These are phyloP conservation scores for Thecocarcelia acutangulata DNA, from an alignment of 2,888 invertebrate genomes.

Conservation along the genomic window DNA sequence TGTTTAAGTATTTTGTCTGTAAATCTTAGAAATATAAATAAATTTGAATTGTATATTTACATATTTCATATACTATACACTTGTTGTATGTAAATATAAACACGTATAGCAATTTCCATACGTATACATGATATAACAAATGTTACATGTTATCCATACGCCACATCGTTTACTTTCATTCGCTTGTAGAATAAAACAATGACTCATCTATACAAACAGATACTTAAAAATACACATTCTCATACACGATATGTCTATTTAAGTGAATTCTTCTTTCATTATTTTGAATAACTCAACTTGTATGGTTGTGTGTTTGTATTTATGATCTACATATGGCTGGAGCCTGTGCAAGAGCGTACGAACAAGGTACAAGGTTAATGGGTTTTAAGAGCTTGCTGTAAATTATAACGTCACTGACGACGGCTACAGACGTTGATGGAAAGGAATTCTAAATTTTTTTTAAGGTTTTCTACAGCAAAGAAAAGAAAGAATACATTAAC, in stretches of 20 bases:
- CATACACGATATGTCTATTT: constrained; percentile 21
- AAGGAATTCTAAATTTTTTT: constrained; percentile 13
- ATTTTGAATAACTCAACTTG: no score
- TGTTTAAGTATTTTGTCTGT: neutral
- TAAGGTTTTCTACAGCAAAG: neutral
- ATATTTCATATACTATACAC: neutral
- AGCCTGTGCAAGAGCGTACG: neutral
- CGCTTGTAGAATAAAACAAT: neutral
- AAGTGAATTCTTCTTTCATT: constrained; percentile 18
- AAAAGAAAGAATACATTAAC: constrained; percentile 12
- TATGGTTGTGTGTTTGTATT: neutral
- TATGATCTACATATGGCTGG: neutral
- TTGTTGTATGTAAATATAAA: no score
- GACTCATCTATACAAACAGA: neutral
- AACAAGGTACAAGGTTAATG: constrained; percentile 56
- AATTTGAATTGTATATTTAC: constrained; percentile 2
- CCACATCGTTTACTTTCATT: neutral
- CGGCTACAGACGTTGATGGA: constrained; percentile 22
- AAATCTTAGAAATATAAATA: constrained; percentile 14
- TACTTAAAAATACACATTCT: neutral
- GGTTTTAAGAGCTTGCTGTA: constrained; percentile 49
- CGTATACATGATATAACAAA: constrained; percentile 2
- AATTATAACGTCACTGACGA: constrained; percentile 54
- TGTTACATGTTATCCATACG: constrained; percentile 31
- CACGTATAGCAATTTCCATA: no score